Evolutionary conservation across 2,797 vertebrate genomes (phyloP).

Genomic region (Enoplosus armatus): DNA sequence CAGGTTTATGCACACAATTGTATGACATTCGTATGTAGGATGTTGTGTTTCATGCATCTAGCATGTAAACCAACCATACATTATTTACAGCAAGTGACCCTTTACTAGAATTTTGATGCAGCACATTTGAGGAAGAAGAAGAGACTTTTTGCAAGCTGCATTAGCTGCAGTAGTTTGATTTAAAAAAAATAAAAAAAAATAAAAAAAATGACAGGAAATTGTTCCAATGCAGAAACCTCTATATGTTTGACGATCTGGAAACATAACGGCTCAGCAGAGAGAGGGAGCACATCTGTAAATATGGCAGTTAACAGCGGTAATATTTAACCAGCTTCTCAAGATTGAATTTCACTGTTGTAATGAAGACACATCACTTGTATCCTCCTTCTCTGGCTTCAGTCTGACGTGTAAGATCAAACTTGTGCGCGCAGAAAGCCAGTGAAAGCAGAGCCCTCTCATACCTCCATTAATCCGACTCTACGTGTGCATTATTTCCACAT

Average conservation of each 20-base stretch:
- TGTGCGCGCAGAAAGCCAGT: background rate
- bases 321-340: no score
- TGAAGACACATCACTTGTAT: background rate
- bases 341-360: background rate
- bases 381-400: background rate
- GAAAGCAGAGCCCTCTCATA: background rate
- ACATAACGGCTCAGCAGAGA: background rate
- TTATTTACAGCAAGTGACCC: background rate
- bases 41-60: background rate
- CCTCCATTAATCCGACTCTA: background rate
- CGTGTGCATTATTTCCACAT: background rate
- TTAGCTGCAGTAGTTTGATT: background rate
- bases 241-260: background rate
- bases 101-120: background rate
- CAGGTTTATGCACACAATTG: background rate
- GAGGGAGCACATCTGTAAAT: background rate
- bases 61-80: background rate
- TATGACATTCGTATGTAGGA: background rate
- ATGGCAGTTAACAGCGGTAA: no score
- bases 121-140: background rate
- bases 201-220: background rate
- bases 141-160: background rate
- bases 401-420: background rate
- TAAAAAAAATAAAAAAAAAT: no score
- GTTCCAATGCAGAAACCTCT: background rate